These are phyloP conservation scores for Micrasema longulum DNA, from an alignment of 1,140 invertebrate species.

Conservation along the genomic window DNA sequence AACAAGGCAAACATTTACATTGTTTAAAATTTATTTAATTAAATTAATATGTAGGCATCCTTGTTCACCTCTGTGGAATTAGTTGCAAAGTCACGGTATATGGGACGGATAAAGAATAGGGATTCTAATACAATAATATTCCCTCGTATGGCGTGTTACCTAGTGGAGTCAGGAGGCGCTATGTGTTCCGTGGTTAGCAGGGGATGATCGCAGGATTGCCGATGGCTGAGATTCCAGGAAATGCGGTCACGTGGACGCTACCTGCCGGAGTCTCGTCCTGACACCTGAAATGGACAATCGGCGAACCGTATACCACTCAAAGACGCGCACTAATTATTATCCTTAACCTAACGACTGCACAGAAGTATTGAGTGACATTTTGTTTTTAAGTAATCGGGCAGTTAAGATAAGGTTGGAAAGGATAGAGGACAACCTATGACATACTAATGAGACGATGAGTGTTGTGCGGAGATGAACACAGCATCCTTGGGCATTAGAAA, in stretches of 20 bases:
- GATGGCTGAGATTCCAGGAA: slow-evolving; percentile 46
- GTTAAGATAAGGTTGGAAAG: no score
- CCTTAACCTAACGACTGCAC: no score
- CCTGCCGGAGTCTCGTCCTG: background rate
- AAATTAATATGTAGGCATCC: no score
- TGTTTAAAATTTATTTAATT: no score
- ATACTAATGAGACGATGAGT: no score
- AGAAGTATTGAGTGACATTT: no score
- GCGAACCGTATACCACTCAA: slow-evolving; percentile 7
- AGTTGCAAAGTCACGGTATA: slow-evolving; percentile 31
- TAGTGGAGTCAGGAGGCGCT: background rate
- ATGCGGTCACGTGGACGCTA: slow-evolving; percentile 39
- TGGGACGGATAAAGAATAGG: slow-evolving; percentile 49
- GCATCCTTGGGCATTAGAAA: no score
- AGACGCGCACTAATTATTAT: background rate
- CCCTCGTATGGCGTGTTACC: background rate
- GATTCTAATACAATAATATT: slow-evolving; percentile 25
- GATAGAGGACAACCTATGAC: no score
- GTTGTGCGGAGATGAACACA: no score
- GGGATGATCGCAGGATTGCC: slow-evolving; percentile 52
- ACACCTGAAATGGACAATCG: background rate
- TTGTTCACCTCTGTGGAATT: slow-evolving; percentile 7
- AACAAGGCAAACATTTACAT: no score
- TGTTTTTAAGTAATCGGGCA: no score
- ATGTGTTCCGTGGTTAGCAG: slow-evolving; percentile 30